Conservation (phyloP, 2,113 vertebrate species). For the Antennarius striatus region DNA sequence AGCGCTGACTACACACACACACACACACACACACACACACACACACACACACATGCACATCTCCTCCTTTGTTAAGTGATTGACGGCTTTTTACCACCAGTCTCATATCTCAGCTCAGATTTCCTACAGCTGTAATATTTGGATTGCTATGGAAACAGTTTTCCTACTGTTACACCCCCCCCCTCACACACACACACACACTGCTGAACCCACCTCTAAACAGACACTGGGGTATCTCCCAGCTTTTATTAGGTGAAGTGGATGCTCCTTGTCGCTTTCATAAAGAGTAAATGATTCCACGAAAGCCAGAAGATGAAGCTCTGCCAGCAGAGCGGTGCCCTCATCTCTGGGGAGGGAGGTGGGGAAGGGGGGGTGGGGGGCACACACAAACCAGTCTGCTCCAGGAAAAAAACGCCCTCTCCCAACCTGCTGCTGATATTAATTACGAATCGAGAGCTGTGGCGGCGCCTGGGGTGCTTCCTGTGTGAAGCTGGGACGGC, state of each 20-base stretch:
- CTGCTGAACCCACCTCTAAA: conserved; percentile 14
- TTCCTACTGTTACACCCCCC: conserved; percentile 34
- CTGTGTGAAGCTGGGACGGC: conserved; percentile 26
- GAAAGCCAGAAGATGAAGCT: conserved; percentile 58
- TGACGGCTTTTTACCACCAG: conserved; percentile 58
- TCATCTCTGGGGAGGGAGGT: conserved; percentile 62
- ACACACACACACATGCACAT: conserved; percentile 39
- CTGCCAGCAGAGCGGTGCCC: conserved; percentile 19
- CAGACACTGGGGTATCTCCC: conserved; percentile 56
- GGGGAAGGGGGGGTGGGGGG: conserved; percentile 54
- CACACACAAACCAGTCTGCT: conserved; percentile 55
- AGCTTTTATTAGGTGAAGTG: conserved; percentile 58
- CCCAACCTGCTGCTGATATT: conserved; percentile 71
- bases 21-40: conserved; percentile 49
- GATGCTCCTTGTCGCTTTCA: conserved; percentile 63
- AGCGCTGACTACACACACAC: conserved; percentile 10
- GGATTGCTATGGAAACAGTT: conserved; percentile 78
- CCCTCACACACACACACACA: background rate
- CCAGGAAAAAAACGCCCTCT: conserved; percentile 54
- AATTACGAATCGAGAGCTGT: conserved; percentile 64
- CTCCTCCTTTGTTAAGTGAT: conserved; percentile 62
- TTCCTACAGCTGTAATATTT: conserved; percentile 63
- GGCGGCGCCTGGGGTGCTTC: conserved; percentile 43
- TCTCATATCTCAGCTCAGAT: conserved; percentile 50
- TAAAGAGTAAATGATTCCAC: conserved; percentile 70